Percentiles rank a stretch among this genome's conserved stretches.
These are phyloP conservation scores for Acanthoscelides obtectus DNA, from an alignment of 2,888 invertebrate species.

Conservation along the genomic window DNA sequence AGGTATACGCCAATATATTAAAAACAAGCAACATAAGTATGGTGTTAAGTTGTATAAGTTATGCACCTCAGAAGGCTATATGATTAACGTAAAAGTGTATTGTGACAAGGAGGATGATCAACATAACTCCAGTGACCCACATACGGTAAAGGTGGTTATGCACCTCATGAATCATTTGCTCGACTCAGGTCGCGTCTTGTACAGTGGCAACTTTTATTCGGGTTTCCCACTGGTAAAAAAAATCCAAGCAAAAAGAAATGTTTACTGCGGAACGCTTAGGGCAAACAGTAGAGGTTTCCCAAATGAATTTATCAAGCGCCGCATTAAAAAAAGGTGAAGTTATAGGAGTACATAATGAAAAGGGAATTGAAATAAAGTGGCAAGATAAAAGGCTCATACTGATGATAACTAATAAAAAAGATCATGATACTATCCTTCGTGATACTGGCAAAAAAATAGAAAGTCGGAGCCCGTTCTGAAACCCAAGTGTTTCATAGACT, in stretches of 20 bases:
- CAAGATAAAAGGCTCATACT: not conserved
- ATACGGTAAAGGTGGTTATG: conserved; percentile 11
- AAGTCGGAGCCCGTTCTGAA: conserved; percentile 6
- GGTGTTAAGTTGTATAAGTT: too few relatives aligned
- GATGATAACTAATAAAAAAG: conserved; percentile 1
- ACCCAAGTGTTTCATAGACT: conserved; percentile 8
- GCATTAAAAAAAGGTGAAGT: not conserved
- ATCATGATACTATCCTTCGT: not conserved
- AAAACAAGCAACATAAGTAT: too few relatives aligned
- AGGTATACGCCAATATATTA: too few relatives aligned
- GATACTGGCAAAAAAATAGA: conserved; percentile 5
- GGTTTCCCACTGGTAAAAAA: conserved; percentile 3
- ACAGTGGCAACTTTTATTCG: conserved; percentile 8
- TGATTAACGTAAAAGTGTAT: conserved; percentile 11
- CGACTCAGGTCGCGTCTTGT: conserved; percentile 16
- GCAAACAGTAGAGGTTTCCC: conserved; percentile 2
- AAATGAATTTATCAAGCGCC: too few relatives aligned
- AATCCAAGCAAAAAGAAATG: not conserved
- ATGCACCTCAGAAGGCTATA: conserved; percentile 15
- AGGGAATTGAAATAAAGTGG: conserved; percentile 11
- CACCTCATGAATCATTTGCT: conserved; percentile 9
- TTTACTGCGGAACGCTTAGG: conserved; percentile 7
- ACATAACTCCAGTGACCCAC: conserved; percentile 2
- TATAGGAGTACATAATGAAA: not conserved
- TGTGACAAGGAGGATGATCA: conserved; percentile 9